Conservation (phyloP, 2,113 vertebrate genomes). For the Hoplias malabaricus region DNA sequence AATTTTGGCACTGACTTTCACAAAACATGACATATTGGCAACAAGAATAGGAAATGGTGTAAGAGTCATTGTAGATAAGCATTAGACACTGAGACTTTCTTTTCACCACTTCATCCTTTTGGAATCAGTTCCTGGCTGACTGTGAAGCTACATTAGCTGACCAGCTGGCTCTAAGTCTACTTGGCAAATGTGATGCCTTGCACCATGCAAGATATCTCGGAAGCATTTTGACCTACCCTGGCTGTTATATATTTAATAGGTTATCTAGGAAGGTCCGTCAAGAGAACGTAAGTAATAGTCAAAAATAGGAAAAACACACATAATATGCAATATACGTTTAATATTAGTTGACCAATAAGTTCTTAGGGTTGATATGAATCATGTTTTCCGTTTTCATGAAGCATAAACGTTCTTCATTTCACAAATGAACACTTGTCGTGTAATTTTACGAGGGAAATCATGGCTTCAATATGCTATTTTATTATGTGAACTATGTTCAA, state of each 20-base stretch:
- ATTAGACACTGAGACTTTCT: background rate
- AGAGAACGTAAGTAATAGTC: background rate
- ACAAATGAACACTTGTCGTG: background rate
- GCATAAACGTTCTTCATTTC: no score
- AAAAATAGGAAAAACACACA: background rate
- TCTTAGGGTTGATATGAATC: no score
- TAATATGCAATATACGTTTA: no score
- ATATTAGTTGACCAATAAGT: no score
- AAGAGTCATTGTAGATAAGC: background rate
- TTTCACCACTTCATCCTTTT: constrained; percentile 22
- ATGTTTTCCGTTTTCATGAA: no score
- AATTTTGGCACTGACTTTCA: constrained; percentile 14
- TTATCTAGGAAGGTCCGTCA: background rate
- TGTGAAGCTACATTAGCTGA: background rate
- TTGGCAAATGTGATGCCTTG: background rate
- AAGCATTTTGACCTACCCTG: background rate
- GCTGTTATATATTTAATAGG: background rate
- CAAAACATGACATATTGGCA: background rate
- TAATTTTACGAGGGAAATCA: background rate
- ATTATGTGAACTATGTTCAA: background rate
- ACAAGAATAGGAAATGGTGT: background rate
- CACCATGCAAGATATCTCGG: background rate
- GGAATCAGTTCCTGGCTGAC: background rate
- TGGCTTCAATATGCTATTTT: background rate
- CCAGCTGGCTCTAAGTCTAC: background rate